Evolutionary conservation across 2,113 vertebrate genomes (phyloP).

Genomic region (Pseudolaguvia tuberculata): DNA sequence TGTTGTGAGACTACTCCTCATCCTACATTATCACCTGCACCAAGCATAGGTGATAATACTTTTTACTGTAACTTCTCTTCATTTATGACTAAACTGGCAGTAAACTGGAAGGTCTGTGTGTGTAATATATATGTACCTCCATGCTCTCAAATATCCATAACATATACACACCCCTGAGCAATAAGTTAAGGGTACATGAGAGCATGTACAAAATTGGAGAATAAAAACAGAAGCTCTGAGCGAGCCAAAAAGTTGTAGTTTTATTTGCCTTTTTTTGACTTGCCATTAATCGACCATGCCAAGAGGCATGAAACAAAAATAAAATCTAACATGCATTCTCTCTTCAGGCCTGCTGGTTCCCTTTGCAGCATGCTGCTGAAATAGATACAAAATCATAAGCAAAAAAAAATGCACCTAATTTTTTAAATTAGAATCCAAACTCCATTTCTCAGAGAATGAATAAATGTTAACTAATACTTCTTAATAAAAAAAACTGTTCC

Average conservation of each 20-base stretch:
- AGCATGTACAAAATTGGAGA: not conserved
- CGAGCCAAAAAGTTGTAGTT: not conserved
- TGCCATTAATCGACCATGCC: conserved; percentile 3
- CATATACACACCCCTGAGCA: not conserved
- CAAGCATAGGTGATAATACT: too few relatives aligned
- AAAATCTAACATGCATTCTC: not conserved
- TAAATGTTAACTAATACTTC: not conserved
- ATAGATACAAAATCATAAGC: too few relatives aligned
- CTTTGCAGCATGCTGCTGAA: not conserved
- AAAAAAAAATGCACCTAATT: too few relatives aligned
- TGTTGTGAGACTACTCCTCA: too few relatives aligned
- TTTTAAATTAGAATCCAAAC: too few relatives aligned
- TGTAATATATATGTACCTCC: not conserved
- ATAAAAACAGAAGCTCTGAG: not conserved
- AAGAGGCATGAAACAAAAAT: conserved; percentile 12
- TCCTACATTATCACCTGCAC: too few relatives aligned
- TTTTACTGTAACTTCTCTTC: too few relatives aligned
- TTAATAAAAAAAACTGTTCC: not conserved
- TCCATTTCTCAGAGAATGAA: not conserved
- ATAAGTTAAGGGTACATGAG: not conserved
- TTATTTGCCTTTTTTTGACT: conserved; percentile 1
- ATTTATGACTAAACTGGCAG: too few relatives aligned
- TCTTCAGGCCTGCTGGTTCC: not conserved
- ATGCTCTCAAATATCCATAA: not conserved
- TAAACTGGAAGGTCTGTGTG: too few relatives aligned